phyloP scores from a whole-genome alignment of 2,888 invertebrate genomes.

The Dichetophora obliterata region DNA sequence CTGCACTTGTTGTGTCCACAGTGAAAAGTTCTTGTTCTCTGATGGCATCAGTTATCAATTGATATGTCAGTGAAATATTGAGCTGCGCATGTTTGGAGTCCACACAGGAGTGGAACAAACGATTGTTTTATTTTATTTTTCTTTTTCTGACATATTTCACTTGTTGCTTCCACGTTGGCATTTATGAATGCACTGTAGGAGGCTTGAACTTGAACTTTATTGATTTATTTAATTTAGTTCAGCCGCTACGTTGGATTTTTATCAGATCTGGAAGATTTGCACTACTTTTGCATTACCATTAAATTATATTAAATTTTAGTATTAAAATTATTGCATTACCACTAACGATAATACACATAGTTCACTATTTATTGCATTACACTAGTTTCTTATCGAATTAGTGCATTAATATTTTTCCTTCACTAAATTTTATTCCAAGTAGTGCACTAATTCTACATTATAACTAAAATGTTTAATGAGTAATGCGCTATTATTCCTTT shows the following conservation, averaged over 20 bases:
- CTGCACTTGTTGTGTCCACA: slow-evolving; percentile 22
- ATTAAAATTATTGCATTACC: too few species aligned
- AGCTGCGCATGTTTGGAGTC: slow-evolving; percentile 15
- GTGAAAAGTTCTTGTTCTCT: slow-evolving; percentile 19
- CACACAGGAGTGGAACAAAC: slow-evolving; percentile 13
- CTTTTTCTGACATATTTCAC: slow-evolving; percentile 1
- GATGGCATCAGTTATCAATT: slow-evolving; percentile 10
- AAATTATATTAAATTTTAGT: too few species aligned
- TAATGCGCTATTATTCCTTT: too few species aligned
- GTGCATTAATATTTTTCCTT: too few species aligned
- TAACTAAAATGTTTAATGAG: too few species aligned
- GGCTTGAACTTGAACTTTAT: slow-evolving; percentile 9
- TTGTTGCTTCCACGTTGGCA: slow-evolving; percentile 22
- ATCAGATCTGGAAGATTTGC: background rate
- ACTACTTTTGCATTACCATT: too few species aligned
- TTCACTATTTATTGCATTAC: too few species aligned
- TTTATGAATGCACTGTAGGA: background rate
- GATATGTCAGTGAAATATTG: slow-evolving; percentile 12
- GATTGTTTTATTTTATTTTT: background rate
- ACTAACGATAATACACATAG: too few species aligned
- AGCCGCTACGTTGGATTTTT: too few species aligned
- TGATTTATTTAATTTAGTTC: background rate
- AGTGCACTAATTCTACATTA: too few species aligned
- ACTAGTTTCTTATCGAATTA: too few species aligned
- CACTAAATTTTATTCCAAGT: too few species aligned